These are phyloP conservation scores for Drosophila kanekoi DNA, from an alignment of 2,888 invertebrate genomes.

Conservation along the genomic window DNA sequence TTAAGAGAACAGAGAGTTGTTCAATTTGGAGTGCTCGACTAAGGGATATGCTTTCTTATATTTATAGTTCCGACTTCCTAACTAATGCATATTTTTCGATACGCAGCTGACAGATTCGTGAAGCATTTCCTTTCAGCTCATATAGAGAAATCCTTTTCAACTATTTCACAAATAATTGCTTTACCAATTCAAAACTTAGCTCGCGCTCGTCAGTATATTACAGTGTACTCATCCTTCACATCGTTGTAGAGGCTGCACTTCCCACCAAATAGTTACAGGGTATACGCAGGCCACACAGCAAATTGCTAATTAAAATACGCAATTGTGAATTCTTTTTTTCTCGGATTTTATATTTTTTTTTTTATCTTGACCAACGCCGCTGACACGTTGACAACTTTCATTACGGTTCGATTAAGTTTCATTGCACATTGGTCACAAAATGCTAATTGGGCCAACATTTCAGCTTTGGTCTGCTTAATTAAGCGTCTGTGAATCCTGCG, in stretches of 20 bases:
- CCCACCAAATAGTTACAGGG: not conserved
- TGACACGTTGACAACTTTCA: constrained; percentile 65
- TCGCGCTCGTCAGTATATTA: too few relatives aligned
- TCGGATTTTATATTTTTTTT: too few relatives aligned
- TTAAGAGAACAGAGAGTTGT: constrained; percentile 17
- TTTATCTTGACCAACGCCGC: not conserved
- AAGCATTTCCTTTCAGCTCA: too few relatives aligned
- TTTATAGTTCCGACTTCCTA: too few relatives aligned
- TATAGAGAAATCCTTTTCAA: too few relatives aligned
- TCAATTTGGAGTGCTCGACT: not conserved
- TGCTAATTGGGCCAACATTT: constrained; percentile 54
- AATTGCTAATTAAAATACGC: constrained; percentile 69
- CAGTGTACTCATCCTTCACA: too few relatives aligned
- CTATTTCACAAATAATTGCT: too few relatives aligned
- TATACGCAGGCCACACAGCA: constrained; percentile 17
- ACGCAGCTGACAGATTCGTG: too few relatives aligned
- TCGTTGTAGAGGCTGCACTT: too few relatives aligned
- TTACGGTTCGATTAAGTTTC: constrained; percentile 71
- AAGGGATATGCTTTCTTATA: not conserved
- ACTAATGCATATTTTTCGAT: too few relatives aligned
- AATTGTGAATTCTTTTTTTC: constrained; percentile 34
- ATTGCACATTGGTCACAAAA: constrained; percentile 21
- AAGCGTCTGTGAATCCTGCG: constrained; percentile 15
- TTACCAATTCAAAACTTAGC: too few relatives aligned
- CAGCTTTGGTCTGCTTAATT: constrained; percentile 32